A percentile compares a stretch with the other conserved stretches of the same genome.
Conservation (phyloP, 2,113 vertebrate genomes). For the Cyanistes caeruleus region DNA sequence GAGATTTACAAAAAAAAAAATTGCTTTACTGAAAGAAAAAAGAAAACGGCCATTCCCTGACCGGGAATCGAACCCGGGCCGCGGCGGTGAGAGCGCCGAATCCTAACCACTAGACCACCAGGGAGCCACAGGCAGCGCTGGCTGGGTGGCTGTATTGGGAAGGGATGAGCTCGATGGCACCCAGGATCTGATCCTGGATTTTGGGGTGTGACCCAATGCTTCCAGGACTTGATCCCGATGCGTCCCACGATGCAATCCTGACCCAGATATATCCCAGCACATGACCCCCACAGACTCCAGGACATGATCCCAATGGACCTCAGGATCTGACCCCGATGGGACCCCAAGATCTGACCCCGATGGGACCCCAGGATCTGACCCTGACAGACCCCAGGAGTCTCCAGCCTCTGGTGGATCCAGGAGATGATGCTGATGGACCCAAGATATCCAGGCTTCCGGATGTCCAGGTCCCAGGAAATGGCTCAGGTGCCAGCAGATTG, state of each 20-base stretch:
- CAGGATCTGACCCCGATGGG: rapidly evolving
- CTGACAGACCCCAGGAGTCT: rapidly evolving
- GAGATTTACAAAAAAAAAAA: background rate
- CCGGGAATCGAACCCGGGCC: conserved; percentile 86
- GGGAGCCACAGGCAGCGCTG: conserved; percentile 27
- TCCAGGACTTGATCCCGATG: rapidly evolving
- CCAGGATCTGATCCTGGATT: rapidly evolving
- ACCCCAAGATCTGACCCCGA: rapidly evolving
- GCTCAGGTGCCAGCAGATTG: background rate
- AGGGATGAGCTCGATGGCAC: rapidly evolving
- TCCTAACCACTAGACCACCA: conserved; percentile 86
- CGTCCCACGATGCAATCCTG: too few species aligned
- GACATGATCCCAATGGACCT: too few species aligned
- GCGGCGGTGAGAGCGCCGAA: conserved; percentile 86
- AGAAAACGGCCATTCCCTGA: conserved; percentile 77
- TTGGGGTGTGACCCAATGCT: rapidly evolving
- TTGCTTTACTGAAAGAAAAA: too few species aligned
- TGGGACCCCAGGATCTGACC: background rate
- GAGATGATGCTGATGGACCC: background rate
- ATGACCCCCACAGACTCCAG: too few species aligned
- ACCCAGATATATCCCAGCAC: background rate
- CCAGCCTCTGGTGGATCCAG: background rate
- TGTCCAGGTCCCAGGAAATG: background rate
- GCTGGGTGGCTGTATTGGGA: too few species aligned
- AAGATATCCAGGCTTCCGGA: background rate